These are phyloP conservation scores for Stegodyphus dumicola DNA, from an alignment of 1,140 invertebrate species.

Conservation along the genomic window DNA sequence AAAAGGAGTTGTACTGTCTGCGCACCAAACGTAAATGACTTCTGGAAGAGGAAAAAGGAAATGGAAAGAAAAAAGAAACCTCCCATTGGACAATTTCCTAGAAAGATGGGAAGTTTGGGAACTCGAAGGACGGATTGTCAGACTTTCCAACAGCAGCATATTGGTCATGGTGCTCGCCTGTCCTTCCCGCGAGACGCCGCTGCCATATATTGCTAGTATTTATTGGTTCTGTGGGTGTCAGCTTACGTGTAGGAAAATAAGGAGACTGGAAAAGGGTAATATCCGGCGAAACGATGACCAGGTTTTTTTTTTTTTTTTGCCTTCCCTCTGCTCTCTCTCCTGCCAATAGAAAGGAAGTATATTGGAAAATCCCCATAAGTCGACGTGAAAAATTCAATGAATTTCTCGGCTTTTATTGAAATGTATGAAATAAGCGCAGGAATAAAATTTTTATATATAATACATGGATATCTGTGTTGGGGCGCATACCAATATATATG, in stretches of 20 bases:
- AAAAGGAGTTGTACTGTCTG: background rate
- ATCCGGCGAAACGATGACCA: constrained; percentile 28
- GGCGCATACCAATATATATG: no score
- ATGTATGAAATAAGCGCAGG: constrained; percentile 18
- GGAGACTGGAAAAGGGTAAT: constrained; percentile 4
- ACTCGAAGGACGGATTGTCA: background rate
- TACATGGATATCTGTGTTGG: no score
- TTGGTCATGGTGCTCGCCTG: constrained; percentile 22
- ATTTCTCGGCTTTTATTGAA: constrained; percentile 27
- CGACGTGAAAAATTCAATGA: no score
- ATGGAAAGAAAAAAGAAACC: no score
- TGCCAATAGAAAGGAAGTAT: no score
- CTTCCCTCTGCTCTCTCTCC: background rate
- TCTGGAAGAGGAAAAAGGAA: no score
- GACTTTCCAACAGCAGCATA: background rate
- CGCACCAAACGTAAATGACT: background rate
- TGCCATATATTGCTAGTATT: constrained; percentile 23
- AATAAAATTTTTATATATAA: no score
- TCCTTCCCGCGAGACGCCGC: background rate
- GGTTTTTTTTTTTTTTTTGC: constrained; percentile 1
- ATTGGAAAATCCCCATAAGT: no score
- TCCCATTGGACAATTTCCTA: no score
- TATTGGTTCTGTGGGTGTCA: constrained; percentile 45
- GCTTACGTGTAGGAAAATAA: constrained; percentile 8
- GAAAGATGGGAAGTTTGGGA: no score